A percentile compares a stretch with the other conserved stretches of the same genome.
Conservation (phyloP, 2,888 invertebrate genomes). For the Aleiodes testaceus region DNA sequence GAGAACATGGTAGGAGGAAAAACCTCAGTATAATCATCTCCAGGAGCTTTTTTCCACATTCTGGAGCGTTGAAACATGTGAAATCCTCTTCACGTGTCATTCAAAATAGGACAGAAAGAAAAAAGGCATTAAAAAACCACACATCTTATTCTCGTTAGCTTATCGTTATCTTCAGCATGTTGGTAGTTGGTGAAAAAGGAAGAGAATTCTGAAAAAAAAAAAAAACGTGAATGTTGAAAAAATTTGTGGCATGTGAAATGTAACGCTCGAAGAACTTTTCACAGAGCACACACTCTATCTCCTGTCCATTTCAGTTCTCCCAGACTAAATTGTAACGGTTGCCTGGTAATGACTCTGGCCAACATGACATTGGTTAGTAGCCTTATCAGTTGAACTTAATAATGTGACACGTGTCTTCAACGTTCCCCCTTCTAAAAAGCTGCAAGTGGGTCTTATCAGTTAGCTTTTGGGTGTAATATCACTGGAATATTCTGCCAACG, state of each 20-base stretch:
- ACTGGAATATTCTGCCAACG: slow-evolving; percentile 20
- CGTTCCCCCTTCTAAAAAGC: slow-evolving; percentile 9
- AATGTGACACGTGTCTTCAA: slow-evolving; percentile 42
- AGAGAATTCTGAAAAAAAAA: background rate
- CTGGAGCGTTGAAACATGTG: background rate
- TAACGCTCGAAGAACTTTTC: background rate
- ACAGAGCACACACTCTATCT: slow-evolving; percentile 14
- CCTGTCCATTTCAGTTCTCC: slow-evolving; percentile 22
- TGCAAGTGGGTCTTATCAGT: slow-evolving; percentile 38
- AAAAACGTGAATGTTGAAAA: background rate
- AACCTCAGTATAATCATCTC: no score
- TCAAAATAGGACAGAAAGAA: background rate
- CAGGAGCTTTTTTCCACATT: background rate
- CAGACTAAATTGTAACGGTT: background rate
- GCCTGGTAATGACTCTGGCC: slow-evolving; percentile 18
- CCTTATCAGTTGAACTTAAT: slow-evolving; percentile 43
- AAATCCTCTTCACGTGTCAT: background rate
- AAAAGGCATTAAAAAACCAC: background rate
- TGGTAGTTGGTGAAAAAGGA: background rate
- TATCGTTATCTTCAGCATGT: slow-evolving; percentile 5
- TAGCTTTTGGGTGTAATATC: slow-evolving; percentile 35
- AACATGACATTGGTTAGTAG: slow-evolving; percentile 17
- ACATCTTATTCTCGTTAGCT: slow-evolving; percentile 30
- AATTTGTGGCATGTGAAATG: slow-evolving; percentile 13
- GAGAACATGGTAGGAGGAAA: no score